Evolutionary conservation across 23 tunicate genomes (phyloP), one percentile per base, ranked within the genome.

Genomic region (Halocynthia aurantium): DNA sequence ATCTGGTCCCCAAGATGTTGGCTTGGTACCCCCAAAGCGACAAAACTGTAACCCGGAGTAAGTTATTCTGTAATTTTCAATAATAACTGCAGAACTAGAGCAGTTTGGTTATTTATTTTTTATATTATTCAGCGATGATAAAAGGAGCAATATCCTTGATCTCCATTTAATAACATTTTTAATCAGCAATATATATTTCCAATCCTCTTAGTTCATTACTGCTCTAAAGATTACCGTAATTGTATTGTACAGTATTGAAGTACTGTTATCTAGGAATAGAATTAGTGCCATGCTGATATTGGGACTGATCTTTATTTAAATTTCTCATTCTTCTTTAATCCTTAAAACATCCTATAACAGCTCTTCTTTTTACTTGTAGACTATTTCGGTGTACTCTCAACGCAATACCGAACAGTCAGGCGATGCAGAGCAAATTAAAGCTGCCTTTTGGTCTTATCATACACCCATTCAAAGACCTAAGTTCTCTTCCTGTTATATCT

Each of bases 391-490:
- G 89, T 68, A 96, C 99, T 17, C 78, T 96, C 69, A 89, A 89
- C 60, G 82, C 93, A 18, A 82, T 96, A 22, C 99, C 99, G 6
- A 85, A 83, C 80, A 80, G 93, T 6, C 92, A 96, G 40, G 73
- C 66, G 21, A 68, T 96, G 15, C 70, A 86, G 54, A 75, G 77
- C 55, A 85, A 85, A 76, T 96, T 86, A 8, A 96, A 96, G 57
- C 83, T 96, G n/a, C 99, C 99, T 7, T 77, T 96, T 56, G 99
- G 99, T 13, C 60, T 96, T 72, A 76, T 96, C 7, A 73, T 96
- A 70, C 99, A 96, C 70, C 99, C 99, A 51, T 96, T 90, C 83
- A 91, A 86, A 52, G 99, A 96, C 63, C 76, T 96, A 6, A 82
- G 77, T 49, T 90, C 99, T 8, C 62, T 96, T n/a, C 99, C 99